Conservation (phyloP, 92 coral and sea anemone genomes). For the Zoanthus gigantus region DNA sequence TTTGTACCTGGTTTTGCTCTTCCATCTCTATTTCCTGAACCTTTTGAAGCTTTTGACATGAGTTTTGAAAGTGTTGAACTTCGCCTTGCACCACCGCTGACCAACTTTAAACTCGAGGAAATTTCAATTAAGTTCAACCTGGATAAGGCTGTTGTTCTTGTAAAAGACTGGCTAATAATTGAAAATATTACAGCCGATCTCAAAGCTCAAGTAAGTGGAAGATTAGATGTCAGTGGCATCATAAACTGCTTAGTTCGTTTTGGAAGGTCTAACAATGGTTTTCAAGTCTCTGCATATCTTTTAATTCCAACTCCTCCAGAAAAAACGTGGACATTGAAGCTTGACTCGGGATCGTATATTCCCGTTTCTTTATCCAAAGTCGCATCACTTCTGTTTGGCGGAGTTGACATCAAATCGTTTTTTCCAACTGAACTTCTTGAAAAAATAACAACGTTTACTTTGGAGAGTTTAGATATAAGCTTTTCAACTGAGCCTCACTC, state of each 20-base stretch:
- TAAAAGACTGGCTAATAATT: slow-evolving; percentile 60
- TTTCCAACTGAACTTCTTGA: slow-evolving; percentile 51
- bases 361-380: slow-evolving; percentile 42
- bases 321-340: slow-evolving; percentile 49
- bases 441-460: slow-evolving; percentile 43
- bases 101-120: slow-evolving; percentile 36
- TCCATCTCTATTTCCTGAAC: slow-evolving; percentile 51
- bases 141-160: slow-evolving; percentile 16
- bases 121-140: slow-evolving; percentile 34
- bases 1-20: slow-evolving; percentile 60
- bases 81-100: slow-evolving; percentile 56
- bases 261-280: slow-evolving; percentile 47
- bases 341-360: slow-evolving; percentile 1
- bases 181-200: slow-evolving; percentile 51
- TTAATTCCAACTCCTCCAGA: slow-evolving; percentile 42
- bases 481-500: slow-evolving; percentile 51
- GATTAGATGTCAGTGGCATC: slow-evolving; percentile 47
- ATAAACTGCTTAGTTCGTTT: slow-evolving; percentile 52
- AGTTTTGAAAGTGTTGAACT: slow-evolving; percentile 37
- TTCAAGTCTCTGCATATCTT: slow-evolving; percentile 15
- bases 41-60: slow-evolving; percentile 47
- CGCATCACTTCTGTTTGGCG: slow-evolving; percentile 50
- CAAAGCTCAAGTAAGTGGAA: background rate
- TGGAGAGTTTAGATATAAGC: slow-evolving; percentile 37
- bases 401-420: slow-evolving; percentile 58